These are phyloP conservation scores for Orestias chungarensis DNA, from an alignment of 2,797 vertebrate genomes.

Conservation along the genomic window DNA sequence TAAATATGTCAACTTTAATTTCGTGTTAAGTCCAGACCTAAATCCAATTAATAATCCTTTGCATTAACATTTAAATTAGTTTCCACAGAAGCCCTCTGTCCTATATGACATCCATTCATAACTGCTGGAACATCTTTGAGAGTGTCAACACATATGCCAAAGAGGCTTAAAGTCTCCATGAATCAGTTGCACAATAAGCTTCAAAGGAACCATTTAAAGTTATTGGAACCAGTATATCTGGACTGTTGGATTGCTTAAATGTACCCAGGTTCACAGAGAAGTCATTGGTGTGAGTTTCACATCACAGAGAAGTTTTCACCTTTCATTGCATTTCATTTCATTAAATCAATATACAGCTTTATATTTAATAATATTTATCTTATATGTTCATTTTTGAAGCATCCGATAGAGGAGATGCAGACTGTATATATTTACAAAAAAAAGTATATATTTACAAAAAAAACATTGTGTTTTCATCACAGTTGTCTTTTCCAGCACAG, in stretches of 20 bases:
- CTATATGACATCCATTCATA: slow-evolving; percentile 30
- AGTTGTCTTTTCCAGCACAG: neutral
- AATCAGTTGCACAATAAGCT: slow-evolving; percentile 14
- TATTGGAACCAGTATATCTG: slow-evolving; percentile 1
- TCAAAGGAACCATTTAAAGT: slow-evolving; percentile 51
- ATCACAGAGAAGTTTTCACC: neutral
- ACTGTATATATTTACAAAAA: slow-evolving; percentile 3
- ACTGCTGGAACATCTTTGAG: slow-evolving; percentile 24
- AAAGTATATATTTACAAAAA: slow-evolving; percentile 3
- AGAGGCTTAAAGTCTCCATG: slow-evolving; percentile 5
- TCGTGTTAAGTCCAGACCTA: neutral
- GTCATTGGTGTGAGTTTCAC: slow-evolving; percentile 13
- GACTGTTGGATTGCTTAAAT: slow-evolving; percentile 20
- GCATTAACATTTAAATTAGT: neutral
- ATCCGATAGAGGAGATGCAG: neutral
- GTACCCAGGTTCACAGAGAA: slow-evolving; percentile 21
- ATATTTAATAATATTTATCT: neutral
- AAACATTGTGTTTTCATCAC: slow-evolving; percentile 6
- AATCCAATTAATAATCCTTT: neutral
- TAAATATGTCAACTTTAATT: neutral
- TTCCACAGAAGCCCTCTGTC: neutral
- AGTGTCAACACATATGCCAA: slow-evolving; percentile 9
- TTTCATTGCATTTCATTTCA: too few relatives aligned
- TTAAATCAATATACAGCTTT: too few relatives aligned
- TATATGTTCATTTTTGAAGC: neutral